These are phyloP conservation scores for Premnoplex brunnescens DNA, from an alignment of 2,797 vertebrate genomes.

Conservation along the genomic window DNA sequence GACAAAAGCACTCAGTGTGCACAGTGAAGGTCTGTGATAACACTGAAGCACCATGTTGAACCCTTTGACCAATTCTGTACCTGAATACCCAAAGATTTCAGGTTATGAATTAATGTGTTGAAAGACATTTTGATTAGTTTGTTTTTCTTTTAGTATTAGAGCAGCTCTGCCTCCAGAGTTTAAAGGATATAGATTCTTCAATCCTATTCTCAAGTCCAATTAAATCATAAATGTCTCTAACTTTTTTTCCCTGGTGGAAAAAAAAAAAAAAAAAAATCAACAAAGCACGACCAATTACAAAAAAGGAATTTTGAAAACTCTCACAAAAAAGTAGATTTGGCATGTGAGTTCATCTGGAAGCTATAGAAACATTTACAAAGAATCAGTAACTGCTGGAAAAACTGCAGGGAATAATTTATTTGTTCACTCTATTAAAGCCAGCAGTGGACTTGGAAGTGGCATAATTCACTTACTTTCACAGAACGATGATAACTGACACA, in stretches of 20 bases:
- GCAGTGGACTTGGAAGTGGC: background rate
- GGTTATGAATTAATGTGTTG: background rate
- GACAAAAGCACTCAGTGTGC: background rate
- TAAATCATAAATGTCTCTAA: background rate
- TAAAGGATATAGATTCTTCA: background rate
- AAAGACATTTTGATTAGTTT: background rate
- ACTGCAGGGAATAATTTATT: background rate
- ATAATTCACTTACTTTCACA: background rate
- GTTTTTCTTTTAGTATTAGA: background rate
- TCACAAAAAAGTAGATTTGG: background rate
- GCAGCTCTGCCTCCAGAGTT: background rate
- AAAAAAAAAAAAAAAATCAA: background rate
- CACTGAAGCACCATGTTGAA: accelerated
- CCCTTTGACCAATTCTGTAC: background rate
- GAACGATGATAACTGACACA: background rate
- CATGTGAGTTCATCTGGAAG: background rate
- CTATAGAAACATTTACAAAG: background rate
- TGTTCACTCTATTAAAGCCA: background rate
- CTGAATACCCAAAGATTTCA: background rate
- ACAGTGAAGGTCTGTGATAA: background rate
- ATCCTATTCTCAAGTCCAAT: background rate
- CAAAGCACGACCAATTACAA: background rate
- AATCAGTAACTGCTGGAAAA: background rate
- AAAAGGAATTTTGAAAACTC: background rate
- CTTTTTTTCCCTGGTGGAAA: accelerated